Conservation (phyloP, 1,140 invertebrate genomes). For the Elymnias hypermnestra region DNA sequence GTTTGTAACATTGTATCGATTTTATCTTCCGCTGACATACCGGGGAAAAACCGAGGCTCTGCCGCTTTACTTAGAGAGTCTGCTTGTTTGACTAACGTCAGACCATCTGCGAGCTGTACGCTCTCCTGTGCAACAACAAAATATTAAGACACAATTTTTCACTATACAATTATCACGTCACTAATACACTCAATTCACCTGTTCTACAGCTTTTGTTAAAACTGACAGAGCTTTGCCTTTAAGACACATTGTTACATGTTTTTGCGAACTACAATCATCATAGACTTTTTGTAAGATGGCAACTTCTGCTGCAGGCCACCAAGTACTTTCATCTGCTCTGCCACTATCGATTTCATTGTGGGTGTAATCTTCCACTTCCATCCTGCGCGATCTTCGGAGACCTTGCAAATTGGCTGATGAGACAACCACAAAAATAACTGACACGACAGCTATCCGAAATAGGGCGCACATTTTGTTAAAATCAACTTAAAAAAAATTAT, state of each 20-base stretch:
- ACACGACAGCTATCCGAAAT: constrained; percentile 63
- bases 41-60: constrained; percentile 69
- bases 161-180: constrained; percentile 26
- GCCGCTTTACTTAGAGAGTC: constrained; percentile 61
- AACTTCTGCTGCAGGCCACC: constrained; percentile 74
- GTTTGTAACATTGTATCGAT: constrained; percentile 64
- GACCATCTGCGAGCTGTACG: constrained; percentile 77
- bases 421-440: constrained; percentile 55
- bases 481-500: constrained; percentile 53
- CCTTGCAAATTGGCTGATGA: constrained; percentile 59
- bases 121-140: constrained; percentile 65
- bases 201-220: constrained; percentile 75
- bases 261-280: constrained; percentile 77
- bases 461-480: constrained; percentile 61
- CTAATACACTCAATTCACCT: constrained; percentile 50
- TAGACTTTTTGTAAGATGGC: constrained; percentile 76
- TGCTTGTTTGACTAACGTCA: constrained; percentile 76
- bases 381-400: constrained; percentile 57
- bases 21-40: constrained; percentile 70
- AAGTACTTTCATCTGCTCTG: constrained; percentile 67
- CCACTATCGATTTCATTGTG: constrained; percentile 70
- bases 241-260: constrained; percentile 76
- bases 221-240: constrained; percentile 77
- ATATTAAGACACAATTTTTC: constrained; percentile 18
- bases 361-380: constrained; percentile 54